phyloP scores from a whole-genome alignment of 2,113 vertebrate genomes.

The Solenodon paradoxus region DNA sequence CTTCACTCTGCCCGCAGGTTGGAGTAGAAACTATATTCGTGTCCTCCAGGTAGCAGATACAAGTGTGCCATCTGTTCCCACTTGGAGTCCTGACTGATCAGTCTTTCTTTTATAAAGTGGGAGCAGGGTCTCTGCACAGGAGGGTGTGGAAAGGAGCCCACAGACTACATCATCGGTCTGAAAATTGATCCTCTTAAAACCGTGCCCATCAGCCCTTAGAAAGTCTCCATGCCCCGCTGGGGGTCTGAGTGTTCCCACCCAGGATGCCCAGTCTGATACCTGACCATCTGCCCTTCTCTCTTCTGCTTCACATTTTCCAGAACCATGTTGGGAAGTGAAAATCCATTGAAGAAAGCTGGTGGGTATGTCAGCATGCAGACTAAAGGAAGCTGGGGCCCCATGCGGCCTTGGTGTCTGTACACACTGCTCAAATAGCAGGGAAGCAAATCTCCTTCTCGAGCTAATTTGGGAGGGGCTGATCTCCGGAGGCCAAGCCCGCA shows the following conservation, averaged over 20 bases:
- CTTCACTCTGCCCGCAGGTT: neutral
- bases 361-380: neutral
- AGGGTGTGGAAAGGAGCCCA: neutral
- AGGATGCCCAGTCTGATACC: neutral
- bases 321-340: neutral
- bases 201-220: neutral
- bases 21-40: no score
- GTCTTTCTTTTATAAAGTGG: neutral
- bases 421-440: neutral
- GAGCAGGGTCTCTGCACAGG: neutral
- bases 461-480: neutral
- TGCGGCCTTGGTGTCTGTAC: rapidly evolving
- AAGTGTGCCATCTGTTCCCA: neutral
- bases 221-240: rapidly evolving
- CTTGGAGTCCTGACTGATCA: neutral
- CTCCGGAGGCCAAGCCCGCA: neutral
- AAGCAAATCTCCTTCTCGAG: neutral
- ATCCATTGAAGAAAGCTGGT: neutral
- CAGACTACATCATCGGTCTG: neutral
- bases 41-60: no score
- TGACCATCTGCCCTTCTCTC: neutral
- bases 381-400: neutral
- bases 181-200: neutral
- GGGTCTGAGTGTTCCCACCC: neutral
- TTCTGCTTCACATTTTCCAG: neutral